Conservation (phyloP, 2,888 invertebrate genomes). For the Cheilosia urbana region DNA sequence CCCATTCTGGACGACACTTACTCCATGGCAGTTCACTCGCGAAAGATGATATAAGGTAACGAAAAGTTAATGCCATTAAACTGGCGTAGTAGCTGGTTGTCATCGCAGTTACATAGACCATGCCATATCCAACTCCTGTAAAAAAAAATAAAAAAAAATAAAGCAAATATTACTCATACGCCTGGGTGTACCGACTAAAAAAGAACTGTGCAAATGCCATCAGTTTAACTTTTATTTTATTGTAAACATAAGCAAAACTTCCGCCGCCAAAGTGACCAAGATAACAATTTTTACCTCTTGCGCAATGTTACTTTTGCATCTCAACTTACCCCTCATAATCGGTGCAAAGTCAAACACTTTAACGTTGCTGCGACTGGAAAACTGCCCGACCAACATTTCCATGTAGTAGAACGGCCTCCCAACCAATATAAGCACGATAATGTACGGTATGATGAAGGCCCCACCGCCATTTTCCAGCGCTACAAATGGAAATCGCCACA, state of each 20-base stretch:
- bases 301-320: not conserved
- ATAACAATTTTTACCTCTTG: not conserved
- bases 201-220: not conserved
- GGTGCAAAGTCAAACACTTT: conserved; percentile 88
- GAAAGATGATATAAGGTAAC: conserved; percentile 87
- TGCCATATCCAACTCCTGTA: conserved; percentile 82
- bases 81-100: conserved; percentile 88
- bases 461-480: conserved; percentile 88
- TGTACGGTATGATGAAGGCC: conserved; percentile 88
- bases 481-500: conserved; percentile 88
- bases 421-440: conserved; percentile 87
- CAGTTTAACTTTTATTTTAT: not conserved
- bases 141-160: not conserved
- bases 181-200: not conserved
- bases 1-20: conserved; percentile 29
- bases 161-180: conserved; percentile 10
- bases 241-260: too few species aligned
- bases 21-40: conserved; percentile 86
- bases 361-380: conserved; percentile 88
- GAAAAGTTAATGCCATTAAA: conserved; percentile 87
- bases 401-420: conserved; percentile 89
- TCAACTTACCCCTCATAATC: conserved; percentile 85
- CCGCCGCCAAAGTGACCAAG: too few species aligned
- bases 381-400: conserved; percentile 90
- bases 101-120: conserved; percentile 85